phyloP scores from a whole-genome alignment of 2,113 vertebrate genomes.

The Sciurus niger region DNA sequence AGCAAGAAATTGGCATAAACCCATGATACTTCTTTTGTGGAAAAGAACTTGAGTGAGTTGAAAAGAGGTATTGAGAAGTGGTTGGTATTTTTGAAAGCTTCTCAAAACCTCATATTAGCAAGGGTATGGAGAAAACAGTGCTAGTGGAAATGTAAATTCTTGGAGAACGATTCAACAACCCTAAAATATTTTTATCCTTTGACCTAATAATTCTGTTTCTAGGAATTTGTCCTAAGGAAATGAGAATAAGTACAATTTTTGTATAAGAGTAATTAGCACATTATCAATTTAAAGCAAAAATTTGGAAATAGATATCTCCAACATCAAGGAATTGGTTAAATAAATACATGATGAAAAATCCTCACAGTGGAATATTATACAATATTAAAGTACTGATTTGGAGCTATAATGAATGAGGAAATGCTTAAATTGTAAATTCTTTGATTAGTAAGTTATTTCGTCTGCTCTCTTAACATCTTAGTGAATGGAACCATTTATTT shows the following conservation, averaged over 20 bases:
- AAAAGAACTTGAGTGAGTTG: constrained; percentile 60
- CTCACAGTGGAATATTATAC: not conserved
- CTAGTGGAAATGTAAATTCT: constrained; percentile 15
- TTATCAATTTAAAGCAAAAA: constrained; percentile 55
- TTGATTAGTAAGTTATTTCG: constrained; percentile 20
- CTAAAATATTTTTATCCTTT: constrained; percentile 44
- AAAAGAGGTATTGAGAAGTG: constrained; percentile 34
- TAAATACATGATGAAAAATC: not conserved
- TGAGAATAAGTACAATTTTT: not conserved
- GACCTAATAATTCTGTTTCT: constrained; percentile 9
- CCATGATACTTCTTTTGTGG: constrained; percentile 1
- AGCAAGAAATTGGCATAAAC: constrained; percentile 44
- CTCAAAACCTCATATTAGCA: constrained; percentile 24
- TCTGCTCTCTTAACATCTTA: not conserved
- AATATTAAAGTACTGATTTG: not conserved
- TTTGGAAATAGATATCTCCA: constrained; percentile 13
- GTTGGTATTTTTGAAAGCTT: constrained; percentile 52
- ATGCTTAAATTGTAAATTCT: constrained; percentile 24
- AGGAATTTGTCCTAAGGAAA: constrained; percentile 5
- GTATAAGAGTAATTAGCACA: not conserved
- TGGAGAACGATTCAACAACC: not conserved
- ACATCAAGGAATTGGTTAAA: not conserved
- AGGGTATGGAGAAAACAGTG: not conserved
- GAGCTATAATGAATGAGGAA: not conserved
- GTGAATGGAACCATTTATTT: constrained; percentile 24